Conservation (phyloP, 1,140 invertebrate genomes). For the Bombyx mandarina region DNA sequence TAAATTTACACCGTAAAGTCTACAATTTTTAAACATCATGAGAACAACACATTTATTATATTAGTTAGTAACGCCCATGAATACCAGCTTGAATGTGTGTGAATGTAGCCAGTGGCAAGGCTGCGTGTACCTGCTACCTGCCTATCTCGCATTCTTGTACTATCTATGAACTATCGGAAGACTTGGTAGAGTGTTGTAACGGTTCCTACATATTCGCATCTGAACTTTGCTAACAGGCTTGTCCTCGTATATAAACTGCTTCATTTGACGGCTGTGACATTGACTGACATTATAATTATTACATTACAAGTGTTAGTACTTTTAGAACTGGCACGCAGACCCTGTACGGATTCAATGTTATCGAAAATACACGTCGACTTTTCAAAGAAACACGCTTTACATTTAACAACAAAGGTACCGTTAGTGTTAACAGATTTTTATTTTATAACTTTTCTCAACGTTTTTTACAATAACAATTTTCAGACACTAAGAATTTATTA, state of each 20-base stretch:
- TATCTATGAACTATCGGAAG: conserved; percentile 56
- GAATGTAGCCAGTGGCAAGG: conserved; percentile 16
- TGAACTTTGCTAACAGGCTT: conserved; percentile 30
- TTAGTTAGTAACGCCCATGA: too few species aligned
- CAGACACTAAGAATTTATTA: not conserved
- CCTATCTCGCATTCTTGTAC: conserved; percentile 56
- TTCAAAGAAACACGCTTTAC: not conserved
- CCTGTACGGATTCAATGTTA: too few species aligned
- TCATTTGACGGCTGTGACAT: conserved; percentile 17
- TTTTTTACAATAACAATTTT: conserved; percentile 1
- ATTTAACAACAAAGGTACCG: conserved; percentile 1
- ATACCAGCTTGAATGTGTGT: conserved; percentile 19
- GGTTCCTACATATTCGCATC: conserved; percentile 35
- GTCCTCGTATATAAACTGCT: conserved; percentile 21
- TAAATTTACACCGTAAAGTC: too few species aligned
- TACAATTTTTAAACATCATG: too few species aligned
- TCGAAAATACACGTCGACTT: too few species aligned
- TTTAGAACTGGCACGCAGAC: conserved; percentile 9
- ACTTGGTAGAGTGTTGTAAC: conserved; percentile 47
- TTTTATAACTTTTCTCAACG: not conserved
- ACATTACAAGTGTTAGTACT: conserved; percentile 30
- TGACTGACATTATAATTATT: conserved; percentile 41
- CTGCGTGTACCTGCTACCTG: conserved; percentile 32
- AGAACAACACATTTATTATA: too few species aligned
- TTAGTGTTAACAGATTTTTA: not conserved